Base-by-base conservation (phyloP, 2,888 invertebrate genomes). In the Tipula confusa region DNA sequence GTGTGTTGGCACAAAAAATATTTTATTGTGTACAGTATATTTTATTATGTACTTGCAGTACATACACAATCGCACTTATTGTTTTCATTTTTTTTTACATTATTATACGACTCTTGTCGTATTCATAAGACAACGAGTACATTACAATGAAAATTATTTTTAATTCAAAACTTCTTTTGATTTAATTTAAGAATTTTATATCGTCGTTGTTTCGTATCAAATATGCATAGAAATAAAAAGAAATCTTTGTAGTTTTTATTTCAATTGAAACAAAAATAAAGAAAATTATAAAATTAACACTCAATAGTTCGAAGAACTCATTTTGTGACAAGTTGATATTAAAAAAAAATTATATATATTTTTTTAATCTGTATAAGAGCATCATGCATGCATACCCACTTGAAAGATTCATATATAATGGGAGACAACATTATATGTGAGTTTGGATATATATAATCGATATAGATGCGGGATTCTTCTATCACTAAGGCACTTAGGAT, bases 301-400 rank as follows among this genome's bases (percentile, higher is more conserved):
- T 64, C 64, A 64, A 64, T 64, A 64, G 64, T 64, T 64, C 64
- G 64, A 64, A 64, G 64, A 64, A 64, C 64, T 64, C 64, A 64
- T 64, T 64, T 64, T 64, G 64, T 64, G 64, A 64, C 64, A 64
- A 64, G 64, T 64, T 64, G 64, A 64, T 24, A 64, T 64, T 64
- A 64, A 64, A 64, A 64, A 64, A 33, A 33, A 33, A 33, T 9
- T 33, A 33, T n/a, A n/a, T n/a, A n/a, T n/a, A 5, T n/a, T n/a
- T n/a, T 6, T 64, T 9, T 64, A 24, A 3, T 64, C 43, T 15
- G n/a, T 15, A 7, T 15, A 38, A 6, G 38, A 38, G 38, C 38
- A 38, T 38, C 38, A 38, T 7, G n/a, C 43, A 64, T 43, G 43
- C n/a, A 36, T 64, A 64, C 9, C 64, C 64, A 64, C 64, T 64